Percentiles rank a stretch among this genome's conserved stretches.
These are phyloP conservation scores for Leguminivora glycinivorella DNA, from an alignment of 1,140 invertebrate species.

Conservation along the genomic window DNA sequence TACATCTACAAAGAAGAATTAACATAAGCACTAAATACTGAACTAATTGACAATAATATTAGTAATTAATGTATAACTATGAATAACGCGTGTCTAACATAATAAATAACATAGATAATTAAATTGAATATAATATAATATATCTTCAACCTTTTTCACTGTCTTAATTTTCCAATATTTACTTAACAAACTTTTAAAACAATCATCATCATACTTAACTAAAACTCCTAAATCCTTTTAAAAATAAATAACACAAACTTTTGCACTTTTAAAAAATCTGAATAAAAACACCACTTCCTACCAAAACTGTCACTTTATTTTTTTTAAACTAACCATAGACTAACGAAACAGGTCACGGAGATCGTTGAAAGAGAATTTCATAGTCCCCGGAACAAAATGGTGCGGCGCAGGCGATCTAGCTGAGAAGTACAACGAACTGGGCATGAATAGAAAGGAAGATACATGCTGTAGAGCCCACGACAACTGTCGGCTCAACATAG, in stretches of 20 bases:
- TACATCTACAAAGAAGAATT: too few species aligned
- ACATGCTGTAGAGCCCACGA: slow-evolving; percentile 91
- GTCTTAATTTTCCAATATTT: too few species aligned
- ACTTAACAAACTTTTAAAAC: too few species aligned
- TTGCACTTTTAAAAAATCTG: not conserved
- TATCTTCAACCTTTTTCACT: too few species aligned
- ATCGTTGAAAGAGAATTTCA: slow-evolving; percentile 80
- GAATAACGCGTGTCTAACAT: too few species aligned
- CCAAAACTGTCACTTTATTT: slow-evolving; percentile 19
- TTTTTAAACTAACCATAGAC: slow-evolving; percentile 21
- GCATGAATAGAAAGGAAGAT: slow-evolving; percentile 84
- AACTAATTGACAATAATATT: too few species aligned
- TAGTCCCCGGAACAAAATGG: slow-evolving; percentile 90
- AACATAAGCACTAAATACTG: too few species aligned
- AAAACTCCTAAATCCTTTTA: not conserved
- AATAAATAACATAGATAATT: too few species aligned
- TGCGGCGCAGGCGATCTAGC: slow-evolving; percentile 87
- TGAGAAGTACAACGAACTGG: slow-evolving; percentile 84
- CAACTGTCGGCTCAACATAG: slow-evolving; percentile 84
- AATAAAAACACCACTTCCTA: too few species aligned
- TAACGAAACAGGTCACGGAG: slow-evolving; percentile 65
- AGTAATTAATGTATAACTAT: too few species aligned
- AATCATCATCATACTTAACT: too few species aligned
- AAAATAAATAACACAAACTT: not conserved
- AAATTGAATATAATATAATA: too few species aligned